Percentiles rank a stretch among this genome's conserved stretches.
phyloP scores from a whole-genome alignment of 2,888 invertebrate species.

The Xestia ashworthii region DNA sequence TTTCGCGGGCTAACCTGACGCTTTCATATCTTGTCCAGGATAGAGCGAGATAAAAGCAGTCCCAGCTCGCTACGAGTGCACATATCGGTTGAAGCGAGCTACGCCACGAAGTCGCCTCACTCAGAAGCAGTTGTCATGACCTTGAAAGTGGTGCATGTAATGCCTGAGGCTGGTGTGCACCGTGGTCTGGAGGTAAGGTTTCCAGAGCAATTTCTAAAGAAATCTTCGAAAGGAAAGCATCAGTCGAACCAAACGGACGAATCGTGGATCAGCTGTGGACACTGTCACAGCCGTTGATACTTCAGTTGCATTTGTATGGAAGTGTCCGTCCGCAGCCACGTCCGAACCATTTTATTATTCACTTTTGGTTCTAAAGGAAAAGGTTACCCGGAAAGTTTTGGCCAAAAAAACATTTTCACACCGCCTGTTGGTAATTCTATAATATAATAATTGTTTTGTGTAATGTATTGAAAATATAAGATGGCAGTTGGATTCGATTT shows the following conservation, averaged over 20 bases:
- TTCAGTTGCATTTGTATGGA: background rate
- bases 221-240: background rate
- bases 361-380: too few relatives aligned
- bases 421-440: background rate
- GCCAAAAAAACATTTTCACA: too few relatives aligned
- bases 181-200: slow-evolving; percentile 80
- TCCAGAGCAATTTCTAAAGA: background rate
- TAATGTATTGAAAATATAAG: background rate
- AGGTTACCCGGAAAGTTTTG: too few relatives aligned
- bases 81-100: slow-evolving; percentile 76
- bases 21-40: slow-evolving; percentile 60
- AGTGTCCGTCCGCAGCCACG: too few relatives aligned
- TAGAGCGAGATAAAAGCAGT: slow-evolving; percentile 73
- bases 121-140: slow-evolving; percentile 71
- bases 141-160: slow-evolving; percentile 75
- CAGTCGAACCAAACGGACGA: background rate
- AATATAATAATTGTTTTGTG: too few relatives aligned
- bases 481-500: background rate
- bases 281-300: too few relatives aligned
- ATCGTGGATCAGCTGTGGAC: background rate
- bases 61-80: slow-evolving; percentile 72
- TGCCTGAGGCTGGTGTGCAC: slow-evolving; percentile 82
- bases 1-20: too few relatives aligned
- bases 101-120: slow-evolving; percentile 71
- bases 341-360: too few relatives aligned